These are phyloP conservation scores for Drosophila cardini DNA, from an alignment of 1,140 invertebrate genomes.

Conservation along the genomic window DNA sequence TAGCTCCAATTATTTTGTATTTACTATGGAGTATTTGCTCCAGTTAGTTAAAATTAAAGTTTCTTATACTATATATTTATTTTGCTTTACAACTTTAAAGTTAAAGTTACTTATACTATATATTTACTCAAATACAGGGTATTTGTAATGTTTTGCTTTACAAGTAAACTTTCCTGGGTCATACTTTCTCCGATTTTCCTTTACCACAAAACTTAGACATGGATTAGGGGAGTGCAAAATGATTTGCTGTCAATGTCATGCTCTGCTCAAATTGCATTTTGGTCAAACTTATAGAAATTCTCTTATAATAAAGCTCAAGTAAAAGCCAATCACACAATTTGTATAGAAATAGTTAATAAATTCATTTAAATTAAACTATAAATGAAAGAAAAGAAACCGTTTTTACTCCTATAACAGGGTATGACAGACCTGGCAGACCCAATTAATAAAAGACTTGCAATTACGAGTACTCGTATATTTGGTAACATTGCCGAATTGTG, in stretches of 20 bases:
- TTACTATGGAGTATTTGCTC: too few species aligned
- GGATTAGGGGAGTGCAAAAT: conserved; percentile 34
- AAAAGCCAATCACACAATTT: background rate
- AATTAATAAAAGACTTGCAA: conserved; percentile 17
- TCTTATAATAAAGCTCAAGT: background rate
- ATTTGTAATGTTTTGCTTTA: background rate
- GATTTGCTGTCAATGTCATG: conserved; percentile 43
- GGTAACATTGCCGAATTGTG: conserved; percentile 1
- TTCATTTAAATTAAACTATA: too few species aligned
- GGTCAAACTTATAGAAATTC: conserved; percentile 5
- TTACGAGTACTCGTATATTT: conserved; percentile 11
- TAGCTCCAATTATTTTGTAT: background rate
- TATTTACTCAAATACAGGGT: conserved; percentile 9
- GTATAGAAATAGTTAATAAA: background rate
- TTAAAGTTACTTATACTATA: background rate
- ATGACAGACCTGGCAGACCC: background rate
- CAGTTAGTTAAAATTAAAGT: background rate
- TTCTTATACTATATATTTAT: background rate
- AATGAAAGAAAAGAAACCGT: too few species aligned
- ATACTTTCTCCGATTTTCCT: conserved; percentile 11
- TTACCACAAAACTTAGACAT: conserved; percentile 18
- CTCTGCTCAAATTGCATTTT: conserved; percentile 30
- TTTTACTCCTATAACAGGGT: background rate
- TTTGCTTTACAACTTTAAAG: conserved; percentile 1
- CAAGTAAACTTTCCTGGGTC: background rate